Evolutionary conservation across 2,113 vertebrate species (phyloP), one percentile per base, ranked within the genome.

Genomic region (Bubo bubo): DNA sequence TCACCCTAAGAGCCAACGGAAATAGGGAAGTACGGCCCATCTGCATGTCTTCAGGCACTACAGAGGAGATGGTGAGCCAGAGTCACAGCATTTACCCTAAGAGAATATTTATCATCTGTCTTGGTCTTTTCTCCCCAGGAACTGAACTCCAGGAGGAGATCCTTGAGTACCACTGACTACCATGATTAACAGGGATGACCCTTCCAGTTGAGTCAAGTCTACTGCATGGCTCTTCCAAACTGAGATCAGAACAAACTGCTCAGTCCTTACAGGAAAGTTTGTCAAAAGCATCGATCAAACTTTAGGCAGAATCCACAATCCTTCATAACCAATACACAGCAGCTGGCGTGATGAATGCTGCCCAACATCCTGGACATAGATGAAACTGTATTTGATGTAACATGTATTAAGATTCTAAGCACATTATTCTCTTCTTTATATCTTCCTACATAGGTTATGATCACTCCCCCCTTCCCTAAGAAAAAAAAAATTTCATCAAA

Each of bases 291-390:
- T 5, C 21, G 75, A 34, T 4, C 20, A 66, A 58, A 43, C 32
- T 63, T 30, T 4, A 52, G 50, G 82, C 35, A 70, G 50, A 60
- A 60, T 27, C 32, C 35, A 22, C 5, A 79, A 55, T 41, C 50
- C 12, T 83, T 47, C 52, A 34, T 11, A 79, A 52, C 14, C 66
- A 56, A n/a, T 1, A 71, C 14, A 6, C 1, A 2, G 32, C 35
- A 52, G 23, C n/a, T 0, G 0, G 22, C 0, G 0, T 27, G 50
- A 64, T 13, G 35, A 56, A 45, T 18, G 52, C 20, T 72, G 37
- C 52, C 63, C 56, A 62, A 30, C 27, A 71, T 10, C 47, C 81
- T 63, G 37, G 52, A 76, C 6, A 0, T 6, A 50, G 19, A 53
- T 58, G 4, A 60, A 72, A 35, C 24, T 45, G 32, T 23, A 70